Evolutionary conservation across 2,888 invertebrate species (phyloP).

Genomic region (Drosophila picticornis): DNA sequence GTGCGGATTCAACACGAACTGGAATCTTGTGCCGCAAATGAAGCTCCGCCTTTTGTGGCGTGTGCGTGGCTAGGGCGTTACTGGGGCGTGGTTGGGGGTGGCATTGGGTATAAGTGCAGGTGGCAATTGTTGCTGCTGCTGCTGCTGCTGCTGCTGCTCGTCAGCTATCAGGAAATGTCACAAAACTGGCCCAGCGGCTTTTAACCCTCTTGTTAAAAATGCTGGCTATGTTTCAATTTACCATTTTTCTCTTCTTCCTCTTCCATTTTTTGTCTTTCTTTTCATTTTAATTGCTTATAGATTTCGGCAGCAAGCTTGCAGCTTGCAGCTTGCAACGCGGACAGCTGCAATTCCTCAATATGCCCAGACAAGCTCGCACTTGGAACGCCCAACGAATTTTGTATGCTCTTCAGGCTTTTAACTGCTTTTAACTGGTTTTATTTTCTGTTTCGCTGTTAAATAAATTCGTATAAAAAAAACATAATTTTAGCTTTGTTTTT

Average conservation of each 20-base stretch:
- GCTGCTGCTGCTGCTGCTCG: constrained; percentile 7
- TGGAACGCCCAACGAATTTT: constrained; percentile 1
- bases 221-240: constrained; percentile 11
- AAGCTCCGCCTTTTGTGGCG: not conserved
- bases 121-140: constrained; percentile 20
- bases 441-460: not conserved
- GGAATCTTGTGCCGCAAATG: not conserved
- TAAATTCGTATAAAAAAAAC: too few species aligned
- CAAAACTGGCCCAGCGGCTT: constrained; percentile 62
- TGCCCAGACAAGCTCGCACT: not conserved
- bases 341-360: constrained; percentile 65
- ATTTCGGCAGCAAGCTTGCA: constrained; percentile 65
- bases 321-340: constrained; percentile 51
- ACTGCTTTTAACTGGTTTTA: not conserved
- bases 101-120: not conserved
- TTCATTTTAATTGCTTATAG: constrained; percentile 74
- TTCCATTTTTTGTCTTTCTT: constrained; percentile 1
- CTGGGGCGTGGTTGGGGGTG: not conserved
- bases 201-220: constrained; percentile 58
- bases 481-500: not conserved
- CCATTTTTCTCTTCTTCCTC: not conserved
- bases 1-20: not conserved
- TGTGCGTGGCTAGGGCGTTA: not conserved
- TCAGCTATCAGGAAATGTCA: constrained; percentile 59
- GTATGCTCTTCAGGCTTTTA: constrained; percentile 13